Evolutionary conservation across 1,140 invertebrate genomes (phyloP).

Genomic region (Drosophila baimaii): DNA sequence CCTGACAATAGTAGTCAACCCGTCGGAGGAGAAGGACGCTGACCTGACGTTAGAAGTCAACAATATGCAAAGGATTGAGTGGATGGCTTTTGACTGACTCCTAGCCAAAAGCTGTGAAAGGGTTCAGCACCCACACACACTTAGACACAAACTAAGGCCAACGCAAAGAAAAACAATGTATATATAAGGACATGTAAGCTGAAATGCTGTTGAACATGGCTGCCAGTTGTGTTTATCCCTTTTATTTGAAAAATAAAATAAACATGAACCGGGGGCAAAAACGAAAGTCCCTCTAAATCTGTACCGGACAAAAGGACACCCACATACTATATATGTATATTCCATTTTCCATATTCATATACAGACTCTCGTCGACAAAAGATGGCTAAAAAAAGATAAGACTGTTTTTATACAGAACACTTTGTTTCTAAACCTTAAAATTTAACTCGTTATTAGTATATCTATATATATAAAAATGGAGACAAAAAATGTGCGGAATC

Average conservation of each 20-base stretch:
- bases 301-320: conserved; percentile 32
- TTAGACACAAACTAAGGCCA: conserved; percentile 4
- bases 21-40: too few relatives aligned
- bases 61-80: conserved; percentile 61
- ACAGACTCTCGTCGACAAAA: conserved; percentile 5
- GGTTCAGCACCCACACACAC: conserved; percentile 14
- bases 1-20: too few relatives aligned
- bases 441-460: background rate
- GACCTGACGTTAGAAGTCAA: too few relatives aligned
- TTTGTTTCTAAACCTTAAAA: background rate
- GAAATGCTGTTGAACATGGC: conserved; percentile 51
- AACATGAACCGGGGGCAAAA: conserved; percentile 43
- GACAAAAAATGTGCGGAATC: too few relatives aligned
- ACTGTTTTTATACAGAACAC: background rate
- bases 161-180: conserved; percentile 10
- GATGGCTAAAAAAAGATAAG: background rate
- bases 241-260: conserved; percentile 59
- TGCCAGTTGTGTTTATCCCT: conserved; percentile 55
- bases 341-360: background rate
- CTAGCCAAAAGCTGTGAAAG: conserved; percentile 40
- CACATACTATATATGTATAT: conserved; percentile 13
- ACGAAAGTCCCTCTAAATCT: conserved; percentile 60
- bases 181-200: conserved; percentile 39
- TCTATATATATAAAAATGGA: too few relatives aligned
- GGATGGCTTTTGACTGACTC: conserved; percentile 32